These are phyloP conservation scores for Passerina amoena DNA, from an alignment of 2,113 vertebrate species.

Conservation along the genomic window DNA sequence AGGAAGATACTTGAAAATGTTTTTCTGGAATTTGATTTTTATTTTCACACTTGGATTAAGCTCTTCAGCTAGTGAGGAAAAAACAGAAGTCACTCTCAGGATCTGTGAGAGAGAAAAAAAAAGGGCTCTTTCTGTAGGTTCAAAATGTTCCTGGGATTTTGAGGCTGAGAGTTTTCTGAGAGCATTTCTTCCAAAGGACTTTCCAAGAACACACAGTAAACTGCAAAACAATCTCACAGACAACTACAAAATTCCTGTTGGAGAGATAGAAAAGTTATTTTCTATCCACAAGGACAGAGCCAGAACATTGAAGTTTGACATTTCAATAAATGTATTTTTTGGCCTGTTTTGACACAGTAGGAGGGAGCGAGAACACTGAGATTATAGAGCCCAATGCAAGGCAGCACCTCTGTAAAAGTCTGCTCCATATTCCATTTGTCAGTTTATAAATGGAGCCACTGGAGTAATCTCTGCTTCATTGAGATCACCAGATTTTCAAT, in stretches of 20 bases:
- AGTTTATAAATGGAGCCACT: neutral
- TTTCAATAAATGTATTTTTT: neutral
- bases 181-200: neutral
- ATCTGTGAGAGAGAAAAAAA: neutral
- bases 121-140: neutral
- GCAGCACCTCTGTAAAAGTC: neutral
- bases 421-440: neutral
- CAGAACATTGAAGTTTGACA: neutral
- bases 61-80: neutral
- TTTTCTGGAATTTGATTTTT: neutral
- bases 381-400: fast-evolving
- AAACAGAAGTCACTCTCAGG: neutral
- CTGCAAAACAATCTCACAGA: neutral
- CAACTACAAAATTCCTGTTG: neutral
- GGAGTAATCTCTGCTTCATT: fast-evolving
- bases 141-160: neutral
- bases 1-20: neutral
- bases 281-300: neutral
- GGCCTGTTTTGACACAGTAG: neutral
- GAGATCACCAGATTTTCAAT: neutral
- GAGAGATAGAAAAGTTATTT: neutral
- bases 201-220: neutral
- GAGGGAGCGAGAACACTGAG: neutral
- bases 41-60: neutral
- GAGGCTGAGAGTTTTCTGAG: neutral